Base-by-base conservation (phyloP, 2,888 invertebrate genomes). In the Orthosia gothica region DNA sequence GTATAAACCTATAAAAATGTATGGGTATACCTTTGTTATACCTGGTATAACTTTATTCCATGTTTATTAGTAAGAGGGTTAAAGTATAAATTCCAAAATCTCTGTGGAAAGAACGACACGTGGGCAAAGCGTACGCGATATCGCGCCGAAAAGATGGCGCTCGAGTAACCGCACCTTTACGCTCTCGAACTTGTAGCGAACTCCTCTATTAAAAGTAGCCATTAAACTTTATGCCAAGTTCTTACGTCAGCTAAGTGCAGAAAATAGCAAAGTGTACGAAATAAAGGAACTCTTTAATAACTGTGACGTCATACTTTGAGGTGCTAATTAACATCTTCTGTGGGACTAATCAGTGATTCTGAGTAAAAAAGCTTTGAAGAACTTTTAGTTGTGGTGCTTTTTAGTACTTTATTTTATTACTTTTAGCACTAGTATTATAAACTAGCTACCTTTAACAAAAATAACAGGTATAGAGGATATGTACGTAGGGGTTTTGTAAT, bases 181-280 rank as follows among this genome's bases (percentile, higher is more conserved):
- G 66, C n/a, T 64, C 32, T 26, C 49, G 5, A 69, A 80, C 67
- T 72, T 64, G 40, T 72, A 58, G 50, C 57, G n/a, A 68, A 73
- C 73, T 49, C 49, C 69, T 67, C 59, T 74, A 83, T 67, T 67
- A 83, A 64, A 67, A 65, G 70, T 74, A 62, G 45, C 55, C 32
- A 62, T 78, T 18, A 80, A 80, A 80, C 74, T 83, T 74, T 47
- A 66, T 32, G 12, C 57, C n/a, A 57, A 80, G 79, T 67, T 66
- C 50, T 71, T 64, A 61, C 74, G 47, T 83, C 54, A 70, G 66
- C 67, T 61, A 67, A 70, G 66, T 83, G 81, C 52, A 69, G 55
- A 71, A 49, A 64, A 71, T 58, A 61, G 73, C 65, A 74, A 69
- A 66, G 55, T 63, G 52, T 63, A 77, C 54, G 15, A 71, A 67